phyloP scores from a whole-genome alignment of 2,888 invertebrate genomes.

The Lithophane ornitopus region DNA sequence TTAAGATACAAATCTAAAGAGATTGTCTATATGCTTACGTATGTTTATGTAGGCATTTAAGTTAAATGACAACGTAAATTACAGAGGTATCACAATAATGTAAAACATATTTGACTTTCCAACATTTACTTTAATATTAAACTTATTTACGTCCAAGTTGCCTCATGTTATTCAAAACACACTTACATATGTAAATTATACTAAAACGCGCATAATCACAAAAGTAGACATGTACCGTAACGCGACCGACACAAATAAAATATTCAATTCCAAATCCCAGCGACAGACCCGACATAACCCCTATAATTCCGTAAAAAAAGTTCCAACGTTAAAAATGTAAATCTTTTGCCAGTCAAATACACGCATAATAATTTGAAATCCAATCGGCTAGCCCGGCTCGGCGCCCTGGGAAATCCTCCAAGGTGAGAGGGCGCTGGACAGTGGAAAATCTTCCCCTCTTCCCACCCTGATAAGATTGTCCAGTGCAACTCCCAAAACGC shows the following conservation, averaged over 20 bases:
- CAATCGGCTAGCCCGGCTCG: conserved; percentile 81
- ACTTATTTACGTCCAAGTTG: conserved; percentile 56
- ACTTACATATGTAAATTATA: conserved; percentile 65
- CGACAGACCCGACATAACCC: conserved; percentile 67
- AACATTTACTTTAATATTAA: conserved; percentile 51
- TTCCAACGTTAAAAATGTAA: conserved; percentile 73
- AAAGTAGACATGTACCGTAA: conserved; percentile 63
- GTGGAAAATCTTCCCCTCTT: conserved; percentile 87
- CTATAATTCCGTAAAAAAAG: conserved; percentile 69
- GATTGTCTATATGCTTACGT: background rate
- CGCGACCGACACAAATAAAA: conserved; percentile 66
- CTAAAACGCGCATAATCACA: conserved; percentile 65
- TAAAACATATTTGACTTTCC: conserved; percentile 40
- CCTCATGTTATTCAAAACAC: conserved; percentile 59
- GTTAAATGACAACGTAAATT: conserved; percentile 40
- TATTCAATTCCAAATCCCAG: conserved; percentile 72
- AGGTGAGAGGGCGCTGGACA: conserved; percentile 88
- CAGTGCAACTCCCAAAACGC: conserved; percentile 90
- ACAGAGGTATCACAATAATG: conserved; percentile 51
- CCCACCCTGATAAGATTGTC: conserved; percentile 89
- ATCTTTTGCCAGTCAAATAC: conserved; percentile 80
- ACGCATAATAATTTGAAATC: conserved; percentile 88
- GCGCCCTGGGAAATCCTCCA: conserved; percentile 85
- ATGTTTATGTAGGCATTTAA: conserved; percentile 14
- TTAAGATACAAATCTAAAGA: conserved; percentile 16